Base-by-base conservation (phyloP, 23 tunicate species). In the Styela clava region DNA sequence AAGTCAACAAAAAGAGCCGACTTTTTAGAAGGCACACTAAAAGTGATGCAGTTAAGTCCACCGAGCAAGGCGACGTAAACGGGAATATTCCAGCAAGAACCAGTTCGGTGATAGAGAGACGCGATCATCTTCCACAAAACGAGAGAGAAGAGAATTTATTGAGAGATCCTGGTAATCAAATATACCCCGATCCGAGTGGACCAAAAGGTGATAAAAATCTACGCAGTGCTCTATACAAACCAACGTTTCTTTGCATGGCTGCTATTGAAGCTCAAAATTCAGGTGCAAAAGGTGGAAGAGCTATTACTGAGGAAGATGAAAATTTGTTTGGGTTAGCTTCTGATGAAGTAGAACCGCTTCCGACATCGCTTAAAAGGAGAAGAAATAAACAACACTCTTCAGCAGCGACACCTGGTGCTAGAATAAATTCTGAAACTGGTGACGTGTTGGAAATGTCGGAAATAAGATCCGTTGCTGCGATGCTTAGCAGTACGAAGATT, bases 341-440 rank as follows among this genome's bases (percentile, higher is more conserved):
- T 67, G 30, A 29, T 27, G 30, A 12, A 18, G 71, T n/a, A 25
- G 71, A 67, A 12, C 31, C 19, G 16, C 22, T 29, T 29, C 30
- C 71, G 22, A 25, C 71, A 27, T 67, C 24, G 31, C 19, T 29
- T 24, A 19, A 18, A 67, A 67, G 31, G 16, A 22, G 30, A 67
- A 67, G 22, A 22, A 22, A 24, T 12, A 67, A 19, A 67, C 22
- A 16, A 18, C 16, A 0, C n/a, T 25, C 71, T 16, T 29, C 23
- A 3, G 65, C 68, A 20, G 63, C 85, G 24, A 88, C 94, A 20
- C 94, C 94, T 7, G 94, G 94, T 24, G 84, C 73, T 2, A 81
- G 94, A 31, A 88, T 88, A 2, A 88, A 88, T 52, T 88, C 94
- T 16, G 94, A 88, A 34, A 88, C 94, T 5, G 94, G 94, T 19